Evolutionary conservation across 2,797 vertebrate genomes (phyloP), one percentile per base, ranked within the genome.

Genomic region (Syngnathus acus): DNA sequence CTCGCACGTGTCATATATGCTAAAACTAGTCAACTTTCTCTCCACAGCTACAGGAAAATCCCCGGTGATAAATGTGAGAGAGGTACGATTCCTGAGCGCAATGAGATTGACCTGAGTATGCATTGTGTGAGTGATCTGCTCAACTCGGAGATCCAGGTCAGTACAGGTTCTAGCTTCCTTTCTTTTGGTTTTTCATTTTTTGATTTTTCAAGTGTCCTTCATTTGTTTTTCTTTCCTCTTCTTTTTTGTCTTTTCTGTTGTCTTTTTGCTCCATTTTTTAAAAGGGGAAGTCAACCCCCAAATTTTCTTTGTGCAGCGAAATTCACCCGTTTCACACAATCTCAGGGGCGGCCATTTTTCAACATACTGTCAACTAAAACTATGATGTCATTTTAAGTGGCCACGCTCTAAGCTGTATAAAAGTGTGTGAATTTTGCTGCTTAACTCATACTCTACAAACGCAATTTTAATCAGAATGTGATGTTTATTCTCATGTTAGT

Each of bases 11-110:
- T 11, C 43, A 45, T 11, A 9, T 53, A 53, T 21, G 21, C 2
- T 26, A 26, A 26, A 11, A 10, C 3, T 26, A 23, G 9, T 37
- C 43, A 67, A 60, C 58, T 55, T 65, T 42, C 14, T 38, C 47
- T 81, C 67, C 53, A 42, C 84, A 98, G 96, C 57, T 98, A 98
- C 65, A 92, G 96, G 74, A 98, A 95, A 78, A 97, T 98, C 84
- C 95, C 95, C 0, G 95, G 96, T 69, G 96, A 98, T 79, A 94
- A 91, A 80, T 98, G 96, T 82, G 82, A 86, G 8, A 93, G 93
- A 9, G 96, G 96, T 5, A 16, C 78, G 40, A 88, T 82, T 69
- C 93, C 92, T 0, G 68, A 78, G 58, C 87, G 95, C 40, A 84
- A 91, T 80, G 91, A 91, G 80, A 93, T 89, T 0, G 94, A 97